Evolutionary conservation across 2,888 invertebrate species (phyloP), one percentile per base, ranked within the genome.

Genomic region (Drosophila kokeensis): DNA sequence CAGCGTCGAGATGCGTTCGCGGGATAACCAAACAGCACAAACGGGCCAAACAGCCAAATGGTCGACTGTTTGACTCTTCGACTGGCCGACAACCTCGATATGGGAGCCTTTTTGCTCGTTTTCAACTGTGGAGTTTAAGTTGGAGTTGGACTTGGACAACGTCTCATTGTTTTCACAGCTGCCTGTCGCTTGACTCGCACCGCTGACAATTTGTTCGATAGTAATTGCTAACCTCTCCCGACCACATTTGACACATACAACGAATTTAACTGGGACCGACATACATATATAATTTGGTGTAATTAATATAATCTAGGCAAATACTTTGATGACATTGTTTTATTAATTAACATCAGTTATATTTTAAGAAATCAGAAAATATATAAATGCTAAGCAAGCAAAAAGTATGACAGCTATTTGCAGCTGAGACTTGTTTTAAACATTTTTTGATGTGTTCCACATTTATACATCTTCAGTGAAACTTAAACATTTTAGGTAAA

Each of bases 141-240:
- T 36, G 58, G n/a, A 27, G n/a, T 32, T 18, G 27, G 42, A 42
- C n/a, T 59, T 52, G 64, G 64, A 76, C 77, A 73, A 67, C 73
- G 89, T 88, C 89, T 87, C 85, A 85, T 85, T 85, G 85, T 85
- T 85, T 86, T 89, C 85, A 87, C 89, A 87, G 87, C 88, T 88
- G 79, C 75, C 82, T 72, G 75, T 79, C 74, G 73, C 77, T 73
- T 61, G 60, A 55, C 78, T 73, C 57, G 78, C 76, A 70, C 59
- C 81, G 78, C 90, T 92, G 92, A 92, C 92, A 92, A 92, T 92
- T 92, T 92, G 92, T 92, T 92, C 90, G 90, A 91, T 92, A 92
- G 91, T 92, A 92, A 92, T 92, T 92, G 92, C 92, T 90, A 92
- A 91, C 91, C 92, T 90, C 89, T 90, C 87, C 87, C 89, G 88